These are phyloP conservation scores for Amphiprion percula DNA, from an alignment of 2,113 vertebrate species.

Conservation along the genomic window DNA sequence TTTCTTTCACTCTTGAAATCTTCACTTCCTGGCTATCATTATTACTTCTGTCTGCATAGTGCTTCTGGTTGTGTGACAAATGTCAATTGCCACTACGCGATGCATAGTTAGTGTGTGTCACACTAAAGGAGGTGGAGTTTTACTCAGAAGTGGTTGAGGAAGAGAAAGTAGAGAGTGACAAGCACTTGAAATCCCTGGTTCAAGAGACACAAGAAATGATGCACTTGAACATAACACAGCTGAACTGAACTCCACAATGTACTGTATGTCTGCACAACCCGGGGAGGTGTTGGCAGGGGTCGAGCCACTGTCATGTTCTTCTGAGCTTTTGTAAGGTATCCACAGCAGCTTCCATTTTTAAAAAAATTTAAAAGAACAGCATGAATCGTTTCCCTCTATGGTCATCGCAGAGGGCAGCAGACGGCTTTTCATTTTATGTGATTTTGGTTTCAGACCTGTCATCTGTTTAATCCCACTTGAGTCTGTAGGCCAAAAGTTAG, in stretches of 20 bases:
- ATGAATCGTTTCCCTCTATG: not conserved
- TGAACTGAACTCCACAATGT: not conserved
- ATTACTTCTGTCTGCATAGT: not conserved
- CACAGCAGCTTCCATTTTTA: conserved; percentile 2
- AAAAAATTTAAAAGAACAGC: not conserved
- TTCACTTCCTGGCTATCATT: not conserved
- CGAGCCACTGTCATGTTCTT: conserved; percentile 14
- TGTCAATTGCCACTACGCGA: not conserved
- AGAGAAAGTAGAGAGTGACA: not conserved
- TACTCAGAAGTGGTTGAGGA: not conserved
- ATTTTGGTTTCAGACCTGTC: not conserved
- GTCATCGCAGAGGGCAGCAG: not conserved
- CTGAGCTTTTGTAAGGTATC: conserved; percentile 13
- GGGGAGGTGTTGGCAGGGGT: not conserved
- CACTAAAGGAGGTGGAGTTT: not conserved
- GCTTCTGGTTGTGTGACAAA: not conserved
- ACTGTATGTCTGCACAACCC: not conserved
- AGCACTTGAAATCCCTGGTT: not conserved
- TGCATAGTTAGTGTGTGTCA: not conserved
- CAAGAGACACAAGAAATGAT: not conserved
- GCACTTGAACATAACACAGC: not conserved
- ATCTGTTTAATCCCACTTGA: not conserved
- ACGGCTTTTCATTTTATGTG: not conserved
- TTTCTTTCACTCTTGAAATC: not conserved
- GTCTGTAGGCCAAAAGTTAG: not conserved